Evolutionary conservation across 2,797 vertebrate species (phyloP).

Genomic region (Antennarius maculatus): DNA sequence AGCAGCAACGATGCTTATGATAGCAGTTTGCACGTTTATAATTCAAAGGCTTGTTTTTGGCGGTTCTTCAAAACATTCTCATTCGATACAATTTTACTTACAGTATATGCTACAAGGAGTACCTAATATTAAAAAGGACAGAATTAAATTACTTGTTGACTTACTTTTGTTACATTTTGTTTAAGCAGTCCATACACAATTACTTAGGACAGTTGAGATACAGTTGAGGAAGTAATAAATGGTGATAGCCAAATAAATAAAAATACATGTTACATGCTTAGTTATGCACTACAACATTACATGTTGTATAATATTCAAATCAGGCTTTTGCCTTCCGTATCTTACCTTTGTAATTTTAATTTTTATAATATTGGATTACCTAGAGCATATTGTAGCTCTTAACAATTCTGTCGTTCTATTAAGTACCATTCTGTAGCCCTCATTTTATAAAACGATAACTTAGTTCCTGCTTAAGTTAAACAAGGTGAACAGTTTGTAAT

Average conservation of each 20-base stretch:
- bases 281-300: no score
- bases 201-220: no score
- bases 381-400: no score
- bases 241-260: background rate
- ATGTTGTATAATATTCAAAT: no score
- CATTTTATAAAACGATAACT: background rate
- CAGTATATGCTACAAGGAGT: background rate
- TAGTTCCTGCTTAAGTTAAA: background rate
- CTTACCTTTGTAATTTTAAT: no score
- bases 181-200: no score
- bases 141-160: background rate
- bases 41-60: background rate
- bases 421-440: no score
- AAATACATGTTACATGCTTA: background rate
- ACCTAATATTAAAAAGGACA: background rate
- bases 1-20: constrained; percentile 26
- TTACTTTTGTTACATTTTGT: no score
- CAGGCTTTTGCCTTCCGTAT: no score
- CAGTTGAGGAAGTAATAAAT: background rate
- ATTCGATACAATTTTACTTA: background rate
- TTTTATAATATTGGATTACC: no score
- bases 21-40: constrained; percentile 15
- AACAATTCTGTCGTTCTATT: no score
- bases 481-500: no score
- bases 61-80: background rate